Conservation (phyloP, 2,888 invertebrate species). For the Sussaba pulchella region DNA sequence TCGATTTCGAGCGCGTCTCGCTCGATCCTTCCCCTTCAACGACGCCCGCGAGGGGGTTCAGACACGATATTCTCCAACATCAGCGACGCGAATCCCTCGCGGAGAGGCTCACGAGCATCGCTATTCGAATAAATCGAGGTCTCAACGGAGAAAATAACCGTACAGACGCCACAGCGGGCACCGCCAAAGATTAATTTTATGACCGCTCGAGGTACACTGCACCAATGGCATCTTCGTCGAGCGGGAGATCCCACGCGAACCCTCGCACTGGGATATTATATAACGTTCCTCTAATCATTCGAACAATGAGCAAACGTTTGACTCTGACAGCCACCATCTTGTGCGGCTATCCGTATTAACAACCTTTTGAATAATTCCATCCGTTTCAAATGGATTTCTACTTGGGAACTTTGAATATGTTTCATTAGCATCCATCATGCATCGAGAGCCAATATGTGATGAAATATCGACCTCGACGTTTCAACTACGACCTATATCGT, state of each 20-base stretch:
- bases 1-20: constrained; percentile 50
- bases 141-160: constrained; percentile 1
- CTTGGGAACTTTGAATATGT: too few relatives aligned
- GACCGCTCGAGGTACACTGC: not conserved
- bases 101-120: not conserved
- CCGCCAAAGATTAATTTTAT: constrained; percentile 34
- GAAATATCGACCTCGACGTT: too few relatives aligned
- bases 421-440: too few relatives aligned
- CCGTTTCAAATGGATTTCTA: too few relatives aligned
- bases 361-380: too few relatives aligned
- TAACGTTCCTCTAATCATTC: constrained; percentile 22
- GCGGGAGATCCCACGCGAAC: not conserved
- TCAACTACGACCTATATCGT: too few relatives aligned
- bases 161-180: constrained; percentile 4
- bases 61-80: constrained; percentile 12
- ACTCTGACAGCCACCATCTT: not conserved
- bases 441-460: too few relatives aligned
- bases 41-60: not conserved
- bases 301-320: not conserved
- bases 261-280: not conserved
- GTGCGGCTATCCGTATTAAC: not conserved
- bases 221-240: not conserved
- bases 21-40: constrained; percentile 3
- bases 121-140: constrained; percentile 53
- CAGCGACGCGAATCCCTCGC: constrained; percentile 20